phyloP scores from a whole-genome alignment of 2,888 invertebrate species.

The Cotesia congregata region DNA sequence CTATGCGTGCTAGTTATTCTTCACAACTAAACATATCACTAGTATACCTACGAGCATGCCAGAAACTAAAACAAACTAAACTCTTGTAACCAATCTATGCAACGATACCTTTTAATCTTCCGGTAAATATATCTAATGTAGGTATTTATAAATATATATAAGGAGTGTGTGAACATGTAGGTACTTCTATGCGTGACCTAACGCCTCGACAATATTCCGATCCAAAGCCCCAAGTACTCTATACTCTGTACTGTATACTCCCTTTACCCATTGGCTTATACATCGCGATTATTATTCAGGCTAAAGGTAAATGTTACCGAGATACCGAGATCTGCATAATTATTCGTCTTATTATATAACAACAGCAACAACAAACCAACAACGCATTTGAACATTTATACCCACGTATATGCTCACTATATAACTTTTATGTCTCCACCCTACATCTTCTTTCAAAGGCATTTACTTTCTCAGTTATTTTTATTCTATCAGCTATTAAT shows the following conservation, averaged over 20 bases:
- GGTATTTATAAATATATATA: constrained; percentile 36
- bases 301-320: constrained; percentile 61
- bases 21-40: not conserved
- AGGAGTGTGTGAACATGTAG: constrained; percentile 15
- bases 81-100: constrained; percentile 30
- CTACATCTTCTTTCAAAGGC: constrained; percentile 12
- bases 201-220: constrained; percentile 31
- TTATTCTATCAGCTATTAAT: too few relatives aligned
- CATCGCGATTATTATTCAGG: constrained; percentile 52
- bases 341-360: constrained; percentile 59
- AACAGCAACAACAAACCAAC: not conserved
- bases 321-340: constrained; percentile 59
- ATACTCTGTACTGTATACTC: not conserved
- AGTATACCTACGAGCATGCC: constrained; percentile 25
- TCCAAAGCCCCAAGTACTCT: not conserved
- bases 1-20: constrained; percentile 3
- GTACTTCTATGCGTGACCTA: constrained; percentile 53
- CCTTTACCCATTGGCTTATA: constrained; percentile 15
- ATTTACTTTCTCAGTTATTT: not conserved
- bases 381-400: constrained; percentile 28
- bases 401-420: constrained; percentile 13
- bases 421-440: constrained; percentile 13
- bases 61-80: constrained; percentile 28
- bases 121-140: constrained; percentile 49
- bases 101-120: constrained; percentile 1